phyloP scores from a whole-genome alignment of 2,797 vertebrate genomes.

The Tachyglossus aculeatus region DNA sequence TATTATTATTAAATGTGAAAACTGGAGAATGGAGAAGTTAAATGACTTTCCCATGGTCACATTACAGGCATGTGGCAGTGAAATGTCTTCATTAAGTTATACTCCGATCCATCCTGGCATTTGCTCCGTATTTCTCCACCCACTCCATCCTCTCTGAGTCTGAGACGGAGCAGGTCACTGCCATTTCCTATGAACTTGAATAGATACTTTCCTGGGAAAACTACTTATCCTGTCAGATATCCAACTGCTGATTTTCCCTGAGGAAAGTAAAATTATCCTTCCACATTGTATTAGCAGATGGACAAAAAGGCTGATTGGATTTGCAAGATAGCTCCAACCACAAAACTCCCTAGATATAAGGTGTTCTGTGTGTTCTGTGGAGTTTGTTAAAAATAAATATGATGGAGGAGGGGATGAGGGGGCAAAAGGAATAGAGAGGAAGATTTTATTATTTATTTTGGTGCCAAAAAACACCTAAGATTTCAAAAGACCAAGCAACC shows the following conservation, averaged over 20 bases:
- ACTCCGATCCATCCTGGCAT: not conserved
- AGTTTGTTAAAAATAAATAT: too few relatives aligned
- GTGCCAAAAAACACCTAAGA: not conserved
- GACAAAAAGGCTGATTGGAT: constrained; percentile 47
- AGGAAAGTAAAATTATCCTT: constrained; percentile 60
- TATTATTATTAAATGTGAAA: too few relatives aligned
- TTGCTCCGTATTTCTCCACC: constrained; percentile 29
- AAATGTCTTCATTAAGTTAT: constrained; percentile 42
- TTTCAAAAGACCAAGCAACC: not conserved
- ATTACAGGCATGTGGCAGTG: too few relatives aligned
- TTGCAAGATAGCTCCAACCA: constrained; percentile 21
- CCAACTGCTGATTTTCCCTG: constrained; percentile 58
- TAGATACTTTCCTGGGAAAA: constrained; percentile 67
- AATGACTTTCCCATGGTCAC: too few relatives aligned
- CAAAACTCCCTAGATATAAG: constrained; percentile 40
- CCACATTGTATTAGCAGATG: constrained; percentile 45
- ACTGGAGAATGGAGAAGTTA: too few relatives aligned
- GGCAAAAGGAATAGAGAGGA: too few relatives aligned
- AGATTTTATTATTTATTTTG: fast-evolving
- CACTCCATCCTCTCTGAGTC: not conserved
- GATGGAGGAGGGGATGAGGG: too few relatives aligned
- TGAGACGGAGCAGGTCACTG: constrained; percentile 22
- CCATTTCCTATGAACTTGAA: constrained; percentile 63
- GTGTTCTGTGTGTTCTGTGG: not conserved
- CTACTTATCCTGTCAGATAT: constrained; percentile 58